Conservation (phyloP, 92 coral and sea anemone genomes). For the Phenganax marumi region DNA sequence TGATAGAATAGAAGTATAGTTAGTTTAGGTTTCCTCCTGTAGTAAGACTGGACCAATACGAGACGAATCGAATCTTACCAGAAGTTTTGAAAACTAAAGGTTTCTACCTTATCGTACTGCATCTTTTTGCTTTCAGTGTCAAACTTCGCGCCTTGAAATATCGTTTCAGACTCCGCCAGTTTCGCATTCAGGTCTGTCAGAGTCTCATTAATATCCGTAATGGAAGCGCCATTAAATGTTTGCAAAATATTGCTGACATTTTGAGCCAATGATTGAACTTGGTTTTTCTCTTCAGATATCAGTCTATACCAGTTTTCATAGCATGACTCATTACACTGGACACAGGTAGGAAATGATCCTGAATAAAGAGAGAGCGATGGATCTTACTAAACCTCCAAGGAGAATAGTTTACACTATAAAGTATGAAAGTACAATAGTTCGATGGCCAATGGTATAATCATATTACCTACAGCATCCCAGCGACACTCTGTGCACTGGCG, state of each 20-base stretch:
- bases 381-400: not conserved
- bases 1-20: not conserved
- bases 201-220: conserved; percentile 71
- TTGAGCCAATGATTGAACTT: conserved; percentile 55
- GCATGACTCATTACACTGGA: conserved; percentile 77
- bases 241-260: conserved; percentile 69
- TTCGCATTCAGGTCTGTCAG: conserved; percentile 65
- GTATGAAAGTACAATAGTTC: not conserved
- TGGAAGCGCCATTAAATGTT: conserved; percentile 79
- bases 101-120: conserved; percentile 67
- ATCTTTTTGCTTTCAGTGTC: conserved; percentile 61
- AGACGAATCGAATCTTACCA: too few relatives aligned
- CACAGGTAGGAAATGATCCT: conserved; percentile 70
- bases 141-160: conserved; percentile 73
- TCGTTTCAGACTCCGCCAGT: conserved; percentile 61
- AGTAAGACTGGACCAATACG: too few relatives aligned
- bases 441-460: not conserved
- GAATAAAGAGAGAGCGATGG: not conserved
- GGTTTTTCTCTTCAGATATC: conserved; percentile 62
- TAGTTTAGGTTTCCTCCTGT: too few relatives aligned
- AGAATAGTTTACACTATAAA: too few relatives aligned
- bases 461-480: conserved; percentile 75
- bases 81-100: not conserved
- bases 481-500: conserved; percentile 80
- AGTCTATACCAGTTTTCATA: conserved; percentile 77